Evolutionary conservation across 2,113 vertebrate species (phyloP), one percentile per base, ranked within the genome.

Genomic region (Microcebus jonahi): DNA sequence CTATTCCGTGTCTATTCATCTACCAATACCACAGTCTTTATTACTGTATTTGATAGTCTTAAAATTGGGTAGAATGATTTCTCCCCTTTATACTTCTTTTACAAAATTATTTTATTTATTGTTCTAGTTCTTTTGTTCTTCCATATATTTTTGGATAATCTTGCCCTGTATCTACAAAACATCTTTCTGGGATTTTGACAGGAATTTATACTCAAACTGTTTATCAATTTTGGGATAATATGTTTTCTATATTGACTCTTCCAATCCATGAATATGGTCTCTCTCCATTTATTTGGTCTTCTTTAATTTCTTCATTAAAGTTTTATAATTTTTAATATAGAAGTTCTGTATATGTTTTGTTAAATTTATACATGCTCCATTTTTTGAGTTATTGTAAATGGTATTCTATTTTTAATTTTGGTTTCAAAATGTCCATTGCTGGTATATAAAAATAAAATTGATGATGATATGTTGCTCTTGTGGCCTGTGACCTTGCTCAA

Each of bases 51-150:
- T 23, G 45, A 93, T 8, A 91, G 55, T 80, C 29, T 90, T 79
- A 8, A 94, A 94, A 80, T 67, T 94, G 14, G 29, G 6, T 17
- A 73, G 48, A 89, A 85, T 61, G 11, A 63, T 88, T 82, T 89
- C 57, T 88, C 20, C 31, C 45, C 6, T 94, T 94, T 92, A 68
- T 73, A 81, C 11, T 55, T 67, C 42, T 76, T 90, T 63, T 67
- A 12, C 42, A 92, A 48, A 86, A 84, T 83, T 95, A 92, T 81
- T 73, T 91, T 87, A 86, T 67, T 20, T 84, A 55, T 85, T 96
- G 80, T 71, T 68, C 27, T 92, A 81, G 25, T 90, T 88, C 42
- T 68, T 96, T 88, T 89, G 50, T 67, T 63, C 80, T 80, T 65
- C n/a, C 20, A 76, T 21, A 81, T 55, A 55, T 85, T 94, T 89